Evolutionary conservation across 2,113 vertebrate genomes (phyloP).

Genomic region (Apteryx owenii): DNA sequence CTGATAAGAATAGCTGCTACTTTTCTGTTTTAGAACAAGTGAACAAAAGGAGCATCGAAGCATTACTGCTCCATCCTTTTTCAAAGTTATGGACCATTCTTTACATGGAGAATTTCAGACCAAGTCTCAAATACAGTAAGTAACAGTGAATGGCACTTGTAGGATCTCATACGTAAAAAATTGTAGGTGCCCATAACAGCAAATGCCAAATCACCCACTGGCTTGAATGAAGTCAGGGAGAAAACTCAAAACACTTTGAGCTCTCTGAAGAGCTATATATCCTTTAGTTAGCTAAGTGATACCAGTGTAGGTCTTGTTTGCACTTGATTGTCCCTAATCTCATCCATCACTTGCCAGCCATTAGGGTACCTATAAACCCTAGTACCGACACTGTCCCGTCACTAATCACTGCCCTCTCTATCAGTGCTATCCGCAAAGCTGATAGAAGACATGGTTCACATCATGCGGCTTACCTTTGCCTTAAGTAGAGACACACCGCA

Average conservation of each 20-base stretch:
- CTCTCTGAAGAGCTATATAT: background rate
- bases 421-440: background rate
- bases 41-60: background rate
- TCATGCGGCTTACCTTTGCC: background rate
- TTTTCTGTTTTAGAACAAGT: background rate
- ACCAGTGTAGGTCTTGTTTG: background rate
- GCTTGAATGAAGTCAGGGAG: background rate
- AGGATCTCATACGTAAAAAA: background rate
- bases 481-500: background rate
- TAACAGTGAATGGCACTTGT: background rate
- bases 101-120: background rate
- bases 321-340: background rate
- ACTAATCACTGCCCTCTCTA: background rate
- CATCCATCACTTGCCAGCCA: background rate
- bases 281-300: background rate
- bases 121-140: background rate
- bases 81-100: background rate
- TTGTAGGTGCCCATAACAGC: fast-evolving
- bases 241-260: background rate
- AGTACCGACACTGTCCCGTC: background rate
- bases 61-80: background rate
- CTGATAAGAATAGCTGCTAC: background rate
- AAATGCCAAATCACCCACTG: background rate
- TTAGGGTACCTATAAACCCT: background rate
- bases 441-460: background rate